These are phyloP conservation scores for Gymnobelideus leadbeateri DNA, from an alignment of 2,113 vertebrate species.

Conservation along the genomic window DNA sequence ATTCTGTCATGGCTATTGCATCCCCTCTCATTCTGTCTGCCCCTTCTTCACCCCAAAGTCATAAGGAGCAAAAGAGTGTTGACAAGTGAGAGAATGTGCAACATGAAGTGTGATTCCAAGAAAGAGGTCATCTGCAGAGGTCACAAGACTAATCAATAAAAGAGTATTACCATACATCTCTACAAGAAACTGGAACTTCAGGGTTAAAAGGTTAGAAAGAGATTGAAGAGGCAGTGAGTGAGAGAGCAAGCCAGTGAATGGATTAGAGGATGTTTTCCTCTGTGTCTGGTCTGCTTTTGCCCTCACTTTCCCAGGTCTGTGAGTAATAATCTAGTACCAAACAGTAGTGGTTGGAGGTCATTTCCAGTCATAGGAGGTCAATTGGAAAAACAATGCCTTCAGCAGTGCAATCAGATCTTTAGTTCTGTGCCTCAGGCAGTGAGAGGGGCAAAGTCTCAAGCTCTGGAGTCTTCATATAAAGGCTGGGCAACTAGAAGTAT, in stretches of 20 bases:
- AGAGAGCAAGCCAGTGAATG: background rate
- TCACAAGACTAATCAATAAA: too few species aligned
- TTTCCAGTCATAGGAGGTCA: background rate
- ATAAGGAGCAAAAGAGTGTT: background rate
- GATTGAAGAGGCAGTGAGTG: background rate
- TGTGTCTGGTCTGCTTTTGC: background rate
- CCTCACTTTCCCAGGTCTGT: background rate
- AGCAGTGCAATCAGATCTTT: background rate
- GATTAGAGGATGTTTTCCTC: background rate
- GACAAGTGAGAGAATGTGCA: background rate
- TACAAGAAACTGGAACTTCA: background rate
- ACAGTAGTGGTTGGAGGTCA: background rate
- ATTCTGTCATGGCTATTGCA: background rate
- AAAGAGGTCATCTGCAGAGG: background rate
- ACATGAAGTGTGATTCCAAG: background rate
- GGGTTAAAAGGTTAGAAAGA: background rate
- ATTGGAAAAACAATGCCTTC: background rate
- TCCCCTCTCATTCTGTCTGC: background rate
- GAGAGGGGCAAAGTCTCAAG: background rate
- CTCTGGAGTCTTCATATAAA: background rate
- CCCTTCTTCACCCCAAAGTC: background rate
- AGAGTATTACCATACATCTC: background rate
- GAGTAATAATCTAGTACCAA: background rate
- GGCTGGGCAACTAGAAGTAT: background rate
- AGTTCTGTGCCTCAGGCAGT: background rate